Evolutionary conservation across 2,797 vertebrate species (phyloP).

Genomic region (Megalops cyprinoides): DNA sequence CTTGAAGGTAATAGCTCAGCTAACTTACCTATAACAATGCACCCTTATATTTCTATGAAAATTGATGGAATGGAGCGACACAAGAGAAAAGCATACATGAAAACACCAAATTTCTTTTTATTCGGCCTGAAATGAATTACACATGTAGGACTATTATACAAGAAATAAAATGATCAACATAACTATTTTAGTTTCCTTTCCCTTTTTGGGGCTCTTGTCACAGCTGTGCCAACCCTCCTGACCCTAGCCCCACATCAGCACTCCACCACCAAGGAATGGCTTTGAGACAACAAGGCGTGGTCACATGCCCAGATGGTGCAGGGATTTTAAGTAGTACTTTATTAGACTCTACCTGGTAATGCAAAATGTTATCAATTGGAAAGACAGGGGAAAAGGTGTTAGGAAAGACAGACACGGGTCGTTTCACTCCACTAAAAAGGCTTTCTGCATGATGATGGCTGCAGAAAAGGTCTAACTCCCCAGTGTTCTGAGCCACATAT

Average conservation of each 20-base stretch:
- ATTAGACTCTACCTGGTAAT: constrained; percentile 11
- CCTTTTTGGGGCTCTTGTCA: constrained; percentile 73
- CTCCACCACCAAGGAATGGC: constrained; percentile 54
- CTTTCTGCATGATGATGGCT: not conserved
- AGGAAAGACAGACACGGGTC: constrained; percentile 10
- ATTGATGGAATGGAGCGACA: not conserved
- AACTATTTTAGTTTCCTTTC: constrained; percentile 62
- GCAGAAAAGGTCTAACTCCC: not conserved
- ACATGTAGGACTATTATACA: constrained; percentile 50
- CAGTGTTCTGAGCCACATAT: not conserved
- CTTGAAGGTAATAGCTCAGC: not conserved
- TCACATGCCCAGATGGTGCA: constrained; percentile 73
- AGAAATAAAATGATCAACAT: constrained; percentile 61
- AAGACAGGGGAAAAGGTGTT: constrained; percentile 18
- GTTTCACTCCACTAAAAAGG: not conserved
- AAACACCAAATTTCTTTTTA: constrained; percentile 62
- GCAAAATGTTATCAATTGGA: constrained; percentile 16
- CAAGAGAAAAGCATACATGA: constrained; percentile 20
- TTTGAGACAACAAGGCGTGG: constrained; percentile 48
- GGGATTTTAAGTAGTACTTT: constrained; percentile 51
- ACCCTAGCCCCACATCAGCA: not conserved
- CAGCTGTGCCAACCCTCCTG: constrained; percentile 59
- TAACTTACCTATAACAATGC: not conserved
- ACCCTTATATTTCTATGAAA: not conserved
- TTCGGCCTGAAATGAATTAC: constrained; percentile 76